Conservation (phyloP, 1,140 invertebrate species). For the Zaprionus camerounensis region DNA sequence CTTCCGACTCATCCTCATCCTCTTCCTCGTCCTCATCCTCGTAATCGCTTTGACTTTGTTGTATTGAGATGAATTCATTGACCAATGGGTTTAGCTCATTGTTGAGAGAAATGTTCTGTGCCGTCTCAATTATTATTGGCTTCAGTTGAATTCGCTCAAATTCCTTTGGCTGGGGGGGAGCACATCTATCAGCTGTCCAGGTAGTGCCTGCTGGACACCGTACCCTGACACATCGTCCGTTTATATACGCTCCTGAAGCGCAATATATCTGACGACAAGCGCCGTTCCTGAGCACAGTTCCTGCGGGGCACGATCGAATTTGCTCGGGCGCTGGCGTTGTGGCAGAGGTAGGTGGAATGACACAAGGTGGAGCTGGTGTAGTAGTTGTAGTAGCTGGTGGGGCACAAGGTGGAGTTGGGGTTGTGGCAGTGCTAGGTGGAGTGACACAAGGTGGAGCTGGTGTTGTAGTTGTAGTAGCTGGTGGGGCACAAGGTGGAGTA, state of each 20-base stretch:
- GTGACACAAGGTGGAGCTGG: background rate
- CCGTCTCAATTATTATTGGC: constrained; percentile 19
- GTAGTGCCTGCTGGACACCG: constrained; percentile 56
- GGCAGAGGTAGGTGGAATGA: constrained; percentile 6
- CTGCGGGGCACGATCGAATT: constrained; percentile 44
- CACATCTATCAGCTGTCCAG: constrained; percentile 65
- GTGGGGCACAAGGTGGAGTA: too few species aligned
- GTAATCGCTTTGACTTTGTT: background rate
- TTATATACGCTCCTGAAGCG: constrained; percentile 15
- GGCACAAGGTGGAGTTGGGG: too few species aligned
- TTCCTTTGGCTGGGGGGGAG: constrained; percentile 23
- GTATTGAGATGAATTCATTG: constrained; percentile 39
- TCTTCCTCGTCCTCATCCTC: constrained; percentile 23
- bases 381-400: too few species aligned
- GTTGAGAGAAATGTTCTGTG: constrained; percentile 29
- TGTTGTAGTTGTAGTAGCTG: too few species aligned
- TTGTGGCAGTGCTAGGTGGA: background rate
- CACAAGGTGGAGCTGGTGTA: background rate
- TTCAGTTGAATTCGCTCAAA: constrained; percentile 49
- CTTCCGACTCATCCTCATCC: constrained; percentile 30
- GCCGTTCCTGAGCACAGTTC: constrained; percentile 49
- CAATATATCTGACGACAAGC: constrained; percentile 63
- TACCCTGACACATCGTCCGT: constrained; percentile 44
- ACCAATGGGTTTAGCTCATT: constrained; percentile 60
- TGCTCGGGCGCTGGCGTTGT: constrained; percentile 33